Evolutionary conservation across 2,113 vertebrate genomes (phyloP).

Genomic region (Boulengeromyrus knoepffleri): DNA sequence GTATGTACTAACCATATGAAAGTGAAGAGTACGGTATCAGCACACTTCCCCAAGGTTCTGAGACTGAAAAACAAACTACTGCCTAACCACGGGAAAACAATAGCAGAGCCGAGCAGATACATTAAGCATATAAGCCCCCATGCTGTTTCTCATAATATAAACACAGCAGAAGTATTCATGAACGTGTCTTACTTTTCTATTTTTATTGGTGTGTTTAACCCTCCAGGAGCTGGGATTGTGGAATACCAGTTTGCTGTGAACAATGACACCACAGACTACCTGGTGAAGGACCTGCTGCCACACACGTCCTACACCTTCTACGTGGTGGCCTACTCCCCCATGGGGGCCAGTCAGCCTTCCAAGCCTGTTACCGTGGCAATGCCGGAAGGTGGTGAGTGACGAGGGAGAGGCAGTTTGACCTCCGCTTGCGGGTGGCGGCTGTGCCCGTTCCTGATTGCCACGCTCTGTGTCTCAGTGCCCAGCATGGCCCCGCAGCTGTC

Average conservation of each 20-base stretch:
- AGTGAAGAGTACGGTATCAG: background rate
- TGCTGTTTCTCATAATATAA: background rate
- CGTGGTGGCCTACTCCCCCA: constrained; percentile 88
- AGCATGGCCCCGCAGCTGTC: constrained; percentile 73
- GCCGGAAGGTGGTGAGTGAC: constrained; percentile 76
- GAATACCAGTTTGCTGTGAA: constrained; percentile 97
- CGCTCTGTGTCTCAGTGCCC: constrained; percentile 37
- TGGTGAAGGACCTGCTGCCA: constrained; percentile 84
- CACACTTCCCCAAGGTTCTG: background rate
- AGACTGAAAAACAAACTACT: background rate
- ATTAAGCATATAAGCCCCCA: background rate
- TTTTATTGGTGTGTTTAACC: background rate
- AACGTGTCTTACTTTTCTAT: background rate
- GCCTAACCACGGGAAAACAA: background rate
- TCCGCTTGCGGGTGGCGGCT: background rate
- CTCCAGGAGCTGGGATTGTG: constrained; percentile 69
- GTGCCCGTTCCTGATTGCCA: constrained; percentile 62
- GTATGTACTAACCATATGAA: background rate
- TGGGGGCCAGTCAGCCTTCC: constrained; percentile 84
- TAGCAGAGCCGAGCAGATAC: background rate
- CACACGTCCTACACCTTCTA: constrained; percentile 89
- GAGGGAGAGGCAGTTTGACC: constrained; percentile 28
- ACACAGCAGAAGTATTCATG: background rate
- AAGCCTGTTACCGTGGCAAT: constrained; percentile 73
- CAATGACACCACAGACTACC: constrained; percentile 90